Conservation (phyloP, 1,140 invertebrate genomes). For the Alviniconcha marisindica region DNA sequence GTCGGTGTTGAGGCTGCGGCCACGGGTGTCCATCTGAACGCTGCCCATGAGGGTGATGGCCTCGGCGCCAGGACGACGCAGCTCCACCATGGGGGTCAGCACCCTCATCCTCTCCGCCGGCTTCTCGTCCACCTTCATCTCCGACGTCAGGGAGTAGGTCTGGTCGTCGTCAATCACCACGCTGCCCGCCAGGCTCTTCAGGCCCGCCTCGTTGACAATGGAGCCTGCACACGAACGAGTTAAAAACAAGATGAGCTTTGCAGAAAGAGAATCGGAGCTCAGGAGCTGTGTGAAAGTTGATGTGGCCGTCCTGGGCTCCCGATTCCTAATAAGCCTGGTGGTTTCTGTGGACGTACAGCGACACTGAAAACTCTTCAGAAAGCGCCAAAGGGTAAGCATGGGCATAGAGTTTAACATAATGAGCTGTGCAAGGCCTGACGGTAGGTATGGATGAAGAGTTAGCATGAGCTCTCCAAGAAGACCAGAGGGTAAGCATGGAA, state of each 20-base stretch:
- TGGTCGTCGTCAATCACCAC: slow-evolving; percentile 56
- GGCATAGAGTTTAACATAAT: no score
- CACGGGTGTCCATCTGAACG: neutral
- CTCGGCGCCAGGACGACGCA: slow-evolving; percentile 56
- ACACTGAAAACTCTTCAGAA: no score
- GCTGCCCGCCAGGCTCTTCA: slow-evolving; percentile 4
- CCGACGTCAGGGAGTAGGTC: slow-evolving; percentile 61
- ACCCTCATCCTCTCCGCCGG: slow-evolving; percentile 33
- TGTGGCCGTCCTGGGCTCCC: no score
- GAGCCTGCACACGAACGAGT: neutral
- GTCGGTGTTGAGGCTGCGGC: slow-evolving; percentile 42
- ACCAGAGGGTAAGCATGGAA: no score
- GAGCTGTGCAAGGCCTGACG: no score
- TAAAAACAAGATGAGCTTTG: neutral
- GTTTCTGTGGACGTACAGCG: no score
- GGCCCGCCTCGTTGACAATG: neutral
- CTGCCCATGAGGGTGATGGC: slow-evolving; percentile 54
- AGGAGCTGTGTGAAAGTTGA: no score
- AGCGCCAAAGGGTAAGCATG: no score
- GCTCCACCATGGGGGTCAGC: slow-evolving; percentile 62
- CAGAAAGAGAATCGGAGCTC: no score
- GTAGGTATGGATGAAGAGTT: no score
- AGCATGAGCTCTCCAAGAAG: no score
- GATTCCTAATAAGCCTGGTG: no score
- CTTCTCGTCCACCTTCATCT: slow-evolving; percentile 56